Percentiles rank a stretch among this genome's conserved stretches.
Evolutionary conservation across 2,888 invertebrate genomes (phyloP).

Genomic region (Coecobrya sp.): DNA sequence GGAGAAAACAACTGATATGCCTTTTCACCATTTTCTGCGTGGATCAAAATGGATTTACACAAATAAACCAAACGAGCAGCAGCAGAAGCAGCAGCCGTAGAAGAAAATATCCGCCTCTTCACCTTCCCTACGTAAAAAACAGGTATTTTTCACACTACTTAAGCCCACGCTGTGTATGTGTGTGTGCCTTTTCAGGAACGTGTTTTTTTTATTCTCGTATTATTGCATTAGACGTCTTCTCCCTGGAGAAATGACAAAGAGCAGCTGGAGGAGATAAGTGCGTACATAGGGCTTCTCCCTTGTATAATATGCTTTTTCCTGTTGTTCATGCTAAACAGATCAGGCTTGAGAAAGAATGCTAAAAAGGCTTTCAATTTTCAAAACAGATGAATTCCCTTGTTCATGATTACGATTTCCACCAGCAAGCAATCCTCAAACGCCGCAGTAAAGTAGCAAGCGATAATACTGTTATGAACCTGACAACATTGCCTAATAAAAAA

Average conservation of each 20-base stretch:
- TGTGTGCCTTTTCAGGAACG: neutral
- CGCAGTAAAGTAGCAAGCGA: neutral
- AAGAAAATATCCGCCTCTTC: slow-evolving; percentile 11
- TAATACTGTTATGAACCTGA: neutral
- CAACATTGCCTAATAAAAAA: neutral
- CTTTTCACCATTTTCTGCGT: slow-evolving; percentile 13
- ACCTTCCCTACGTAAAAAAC: neutral
- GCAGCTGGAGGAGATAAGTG: slow-evolving; percentile 10
- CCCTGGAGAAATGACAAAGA: slow-evolving; percentile 41
- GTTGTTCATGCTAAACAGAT: neutral
- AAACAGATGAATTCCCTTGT: neutral
- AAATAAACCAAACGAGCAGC: neutral
- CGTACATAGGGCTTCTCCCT: slow-evolving; percentile 26
- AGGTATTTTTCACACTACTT: neutral
- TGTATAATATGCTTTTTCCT: slow-evolving; percentile 27
- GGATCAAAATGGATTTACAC: slow-evolving; percentile 46
- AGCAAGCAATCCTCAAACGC: neutral
- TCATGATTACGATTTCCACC: neutral
- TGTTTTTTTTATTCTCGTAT: neutral
- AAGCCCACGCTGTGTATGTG: neutral
- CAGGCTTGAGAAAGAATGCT: neutral
- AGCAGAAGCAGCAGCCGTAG: neutral
- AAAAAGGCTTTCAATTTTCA: slow-evolving; percentile 4
- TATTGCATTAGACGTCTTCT: slow-evolving; percentile 29
- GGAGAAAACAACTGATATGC: slow-evolving; percentile 18